phyloP scores from a whole-genome alignment of 2,797 vertebrate species.

The Euthynnus affinis region DNA sequence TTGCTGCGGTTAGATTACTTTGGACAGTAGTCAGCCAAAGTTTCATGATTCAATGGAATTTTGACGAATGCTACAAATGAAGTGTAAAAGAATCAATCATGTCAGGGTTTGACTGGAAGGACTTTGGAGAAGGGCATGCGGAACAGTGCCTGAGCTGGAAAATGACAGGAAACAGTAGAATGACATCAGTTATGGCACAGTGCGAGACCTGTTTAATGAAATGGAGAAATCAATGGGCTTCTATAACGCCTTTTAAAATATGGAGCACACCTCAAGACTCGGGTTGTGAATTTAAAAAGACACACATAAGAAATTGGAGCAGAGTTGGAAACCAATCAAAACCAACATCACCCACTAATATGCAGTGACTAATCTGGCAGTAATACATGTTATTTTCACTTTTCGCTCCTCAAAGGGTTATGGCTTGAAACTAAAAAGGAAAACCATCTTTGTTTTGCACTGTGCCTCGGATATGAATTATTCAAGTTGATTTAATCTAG shows the following conservation, averaged over 20 bases:
- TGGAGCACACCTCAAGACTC: conserved; percentile 61
- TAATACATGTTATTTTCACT: conserved; percentile 77
- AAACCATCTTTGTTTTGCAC: conserved; percentile 60
- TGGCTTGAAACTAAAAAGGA: conserved; percentile 47
- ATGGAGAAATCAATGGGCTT: conserved; percentile 75
- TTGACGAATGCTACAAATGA: conserved; percentile 78
- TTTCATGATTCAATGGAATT: conserved; percentile 76
- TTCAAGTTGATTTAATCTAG: conserved; percentile 69
- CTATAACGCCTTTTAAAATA: conserved; percentile 72
- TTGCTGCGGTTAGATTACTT: conserved; percentile 58
- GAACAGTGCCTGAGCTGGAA: conserved; percentile 67
- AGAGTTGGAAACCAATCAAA: conserved; percentile 74
- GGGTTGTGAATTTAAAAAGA: conserved; percentile 69
- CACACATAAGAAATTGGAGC: conserved; percentile 71
- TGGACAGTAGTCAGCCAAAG: conserved; percentile 61
- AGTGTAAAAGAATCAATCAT: conserved; percentile 81
- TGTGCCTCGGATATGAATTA: conserved; percentile 51
- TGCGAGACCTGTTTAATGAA: conserved; percentile 72
- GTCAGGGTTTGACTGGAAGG: conserved; percentile 65
- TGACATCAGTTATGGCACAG: conserved; percentile 81
- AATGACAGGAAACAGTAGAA: conserved; percentile 80
- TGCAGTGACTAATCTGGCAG: conserved; percentile 79
- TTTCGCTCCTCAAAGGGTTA: conserved; percentile 60
- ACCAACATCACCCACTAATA: conserved; percentile 76
- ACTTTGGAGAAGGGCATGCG: conserved; percentile 70